These are phyloP conservation scores for Ennomos erosarius DNA, from an alignment of 2,888 invertebrate species.

Conservation along the genomic window DNA sequence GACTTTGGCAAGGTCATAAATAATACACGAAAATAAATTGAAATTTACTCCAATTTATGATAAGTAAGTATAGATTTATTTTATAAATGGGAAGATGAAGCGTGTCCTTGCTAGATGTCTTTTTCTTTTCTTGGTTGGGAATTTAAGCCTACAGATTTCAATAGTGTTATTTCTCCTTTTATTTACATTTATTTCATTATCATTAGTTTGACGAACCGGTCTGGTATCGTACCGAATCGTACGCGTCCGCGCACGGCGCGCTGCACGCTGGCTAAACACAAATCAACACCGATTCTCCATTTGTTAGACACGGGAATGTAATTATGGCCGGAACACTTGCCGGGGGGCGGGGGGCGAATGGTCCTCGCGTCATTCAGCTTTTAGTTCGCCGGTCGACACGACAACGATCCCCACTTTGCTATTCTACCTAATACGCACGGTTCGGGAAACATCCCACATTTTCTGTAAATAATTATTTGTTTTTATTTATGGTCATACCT, in stretches of 20 bases:
- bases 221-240: not conserved
- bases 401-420: conserved; percentile 79
- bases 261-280: conserved; percentile 78
- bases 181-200: not conserved
- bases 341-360: conserved; percentile 55
- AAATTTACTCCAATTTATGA: too few relatives aligned
- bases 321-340: conserved; percentile 84
- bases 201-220: conserved; percentile 3
- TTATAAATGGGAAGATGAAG: too few relatives aligned
- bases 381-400: conserved; percentile 78
- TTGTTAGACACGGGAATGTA: conserved; percentile 87
- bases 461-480: conserved; percentile 35
- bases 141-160: too few relatives aligned
- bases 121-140: too few relatives aligned
- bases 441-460: conserved; percentile 55
- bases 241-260: conserved; percentile 53
- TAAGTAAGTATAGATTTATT: too few relatives aligned
- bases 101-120: too few relatives aligned
- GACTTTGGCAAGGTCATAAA: too few relatives aligned
- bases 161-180: too few relatives aligned
- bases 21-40: too few relatives aligned
- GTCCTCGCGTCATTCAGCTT: conserved; percentile 76
- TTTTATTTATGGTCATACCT: conserved; percentile 6
- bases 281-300: conserved; percentile 87
- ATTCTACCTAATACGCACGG: too few relatives aligned